Conservation (phyloP, 2,888 invertebrate genomes). For the Nomada lathburiana region DNA sequence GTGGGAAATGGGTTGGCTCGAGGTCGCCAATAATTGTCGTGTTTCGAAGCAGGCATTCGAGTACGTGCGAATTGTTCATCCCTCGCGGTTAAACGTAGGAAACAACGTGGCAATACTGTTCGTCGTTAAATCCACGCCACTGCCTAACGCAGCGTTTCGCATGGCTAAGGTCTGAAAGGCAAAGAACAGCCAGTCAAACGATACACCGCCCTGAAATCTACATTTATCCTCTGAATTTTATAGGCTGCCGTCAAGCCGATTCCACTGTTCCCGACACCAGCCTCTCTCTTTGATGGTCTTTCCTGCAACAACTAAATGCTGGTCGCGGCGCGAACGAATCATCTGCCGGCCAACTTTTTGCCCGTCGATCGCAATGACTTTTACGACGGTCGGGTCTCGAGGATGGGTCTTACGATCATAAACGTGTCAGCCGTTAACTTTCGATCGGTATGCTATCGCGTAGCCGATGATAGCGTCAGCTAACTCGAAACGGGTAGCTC, state of each 20-base stretch:
- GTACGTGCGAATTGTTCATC: constrained; percentile 77
- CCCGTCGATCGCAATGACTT: constrained; percentile 81
- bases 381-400: constrained; percentile 76
- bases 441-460: constrained; percentile 51
- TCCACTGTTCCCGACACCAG: constrained; percentile 38
- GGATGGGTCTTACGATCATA: constrained; percentile 77
- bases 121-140: constrained; percentile 71
- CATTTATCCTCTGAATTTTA: constrained; percentile 80
- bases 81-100: constrained; percentile 51
- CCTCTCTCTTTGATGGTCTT: constrained; percentile 75
- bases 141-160: constrained; percentile 63
- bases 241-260: constrained; percentile 71
- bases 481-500: background rate
- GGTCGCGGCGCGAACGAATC: constrained; percentile 72
- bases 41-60: constrained; percentile 66
- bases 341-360: constrained; percentile 72
- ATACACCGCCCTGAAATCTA: constrained; percentile 81
- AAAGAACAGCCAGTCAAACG: constrained; percentile 75
- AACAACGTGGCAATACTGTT: constrained; percentile 67
- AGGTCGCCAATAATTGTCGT: constrained; percentile 73
- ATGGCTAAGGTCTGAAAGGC: constrained; percentile 60
- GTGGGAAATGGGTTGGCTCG: constrained; percentile 28
- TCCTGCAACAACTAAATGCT: constrained; percentile 80
- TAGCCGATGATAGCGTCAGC: constrained; percentile 24
- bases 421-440: constrained; percentile 67